phyloP scores from a whole-genome alignment of 2,888 invertebrate species.

The Aleiodes alternator region DNA sequence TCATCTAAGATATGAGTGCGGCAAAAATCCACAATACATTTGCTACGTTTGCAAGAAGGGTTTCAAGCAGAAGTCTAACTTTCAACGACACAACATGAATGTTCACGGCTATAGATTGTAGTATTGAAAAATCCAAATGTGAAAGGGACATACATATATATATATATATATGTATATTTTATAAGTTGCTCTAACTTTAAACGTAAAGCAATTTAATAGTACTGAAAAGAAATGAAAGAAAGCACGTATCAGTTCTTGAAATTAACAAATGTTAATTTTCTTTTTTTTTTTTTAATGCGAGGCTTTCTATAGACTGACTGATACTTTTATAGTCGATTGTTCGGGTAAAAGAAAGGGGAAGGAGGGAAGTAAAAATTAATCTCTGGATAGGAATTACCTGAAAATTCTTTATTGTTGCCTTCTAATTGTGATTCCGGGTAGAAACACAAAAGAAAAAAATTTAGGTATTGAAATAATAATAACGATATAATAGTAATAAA shows the following conservation, averaged over 20 bases:
- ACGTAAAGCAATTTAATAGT: background rate
- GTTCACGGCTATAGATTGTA: slow-evolving; percentile 61
- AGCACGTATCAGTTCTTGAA: slow-evolving; percentile 8
- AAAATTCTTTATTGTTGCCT: slow-evolving; percentile 25
- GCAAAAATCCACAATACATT: slow-evolving; percentile 83
- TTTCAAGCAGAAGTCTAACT: slow-evolving; percentile 79
- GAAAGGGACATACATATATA: slow-evolving; percentile 2
- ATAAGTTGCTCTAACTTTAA: too few relatives aligned
- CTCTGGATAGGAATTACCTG: background rate
- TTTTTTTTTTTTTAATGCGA: background rate
- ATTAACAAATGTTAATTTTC: background rate
- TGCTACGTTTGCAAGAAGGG: slow-evolving; percentile 83
- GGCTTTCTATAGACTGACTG: slow-evolving; percentile 18
- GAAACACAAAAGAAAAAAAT: slow-evolving; percentile 6
- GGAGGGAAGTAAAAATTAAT: background rate
- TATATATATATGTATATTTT: too few relatives aligned
- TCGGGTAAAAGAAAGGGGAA: background rate
- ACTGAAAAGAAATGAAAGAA: slow-evolving; percentile 34
- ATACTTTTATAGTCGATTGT: background rate
- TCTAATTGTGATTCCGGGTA: slow-evolving; percentile 4
- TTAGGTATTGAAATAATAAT: background rate
- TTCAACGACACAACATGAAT: slow-evolving; percentile 67
- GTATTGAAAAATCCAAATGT: background rate
- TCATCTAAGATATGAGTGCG: slow-evolving; percentile 86
- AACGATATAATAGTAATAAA: slow-evolving; percentile 10